Evolutionary conservation across 2,797 vertebrate species (phyloP).

Genomic region (Coregonus sp.): DNA sequence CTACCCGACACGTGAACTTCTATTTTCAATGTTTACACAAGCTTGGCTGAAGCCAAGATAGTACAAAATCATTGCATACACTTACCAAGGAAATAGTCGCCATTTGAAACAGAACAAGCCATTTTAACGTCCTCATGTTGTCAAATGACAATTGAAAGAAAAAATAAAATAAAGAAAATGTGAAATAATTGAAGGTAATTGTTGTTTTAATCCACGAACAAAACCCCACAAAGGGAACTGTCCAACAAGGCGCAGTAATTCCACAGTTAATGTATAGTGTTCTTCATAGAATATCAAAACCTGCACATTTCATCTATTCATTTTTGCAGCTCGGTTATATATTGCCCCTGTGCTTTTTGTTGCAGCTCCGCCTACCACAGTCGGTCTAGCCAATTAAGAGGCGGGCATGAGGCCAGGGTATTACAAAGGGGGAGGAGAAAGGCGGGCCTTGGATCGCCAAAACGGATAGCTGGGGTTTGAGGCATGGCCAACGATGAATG

Average conservation of each 20-base stretch:
- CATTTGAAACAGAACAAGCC: conserved; percentile 55
- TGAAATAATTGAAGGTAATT: no score
- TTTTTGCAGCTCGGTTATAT: conserved; percentile 61
- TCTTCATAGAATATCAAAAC: conserved; percentile 42
- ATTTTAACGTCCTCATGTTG: conserved; percentile 69
- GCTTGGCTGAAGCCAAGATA: conserved; percentile 12
- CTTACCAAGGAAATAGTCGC: conserved; percentile 66
- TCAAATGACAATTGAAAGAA: conserved; percentile 23
- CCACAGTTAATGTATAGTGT: conserved; percentile 24
- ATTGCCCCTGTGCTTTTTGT: conserved; percentile 44
- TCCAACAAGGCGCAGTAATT: conserved; percentile 47
- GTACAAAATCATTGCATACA: conserved; percentile 18
- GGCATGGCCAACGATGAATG: conserved; percentile 78
- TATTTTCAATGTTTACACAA: conserved; percentile 27
- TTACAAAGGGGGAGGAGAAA: conserved; percentile 39
- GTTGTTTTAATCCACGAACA: conserved; percentile 39
- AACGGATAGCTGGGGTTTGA: conserved; percentile 25
- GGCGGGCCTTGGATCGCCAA: conserved; percentile 21
- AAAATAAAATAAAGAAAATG: background rate
- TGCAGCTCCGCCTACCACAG: conserved; percentile 57
- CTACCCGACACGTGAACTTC: conserved; percentile 29
- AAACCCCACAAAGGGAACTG: conserved; percentile 35
- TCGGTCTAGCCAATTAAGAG: conserved; percentile 64
- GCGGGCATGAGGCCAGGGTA: conserved; percentile 49
- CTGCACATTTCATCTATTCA: conserved; percentile 45